phyloP scores from a whole-genome alignment of 2,113 vertebrate genomes.

The Scopus umbretta region DNA sequence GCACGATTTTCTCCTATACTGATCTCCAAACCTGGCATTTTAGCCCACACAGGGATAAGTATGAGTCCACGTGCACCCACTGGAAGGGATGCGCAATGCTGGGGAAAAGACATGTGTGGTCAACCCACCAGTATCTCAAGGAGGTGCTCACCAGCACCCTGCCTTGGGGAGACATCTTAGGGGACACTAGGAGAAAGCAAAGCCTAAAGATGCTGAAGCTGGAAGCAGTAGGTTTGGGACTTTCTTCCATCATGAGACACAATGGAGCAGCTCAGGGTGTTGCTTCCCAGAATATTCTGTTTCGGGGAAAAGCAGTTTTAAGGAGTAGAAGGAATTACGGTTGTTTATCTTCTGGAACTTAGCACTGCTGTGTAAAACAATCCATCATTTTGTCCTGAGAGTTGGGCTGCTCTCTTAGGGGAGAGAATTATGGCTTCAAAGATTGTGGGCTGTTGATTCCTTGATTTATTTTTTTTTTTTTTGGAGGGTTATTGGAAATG shows the following conservation, averaged over 20 bases:
- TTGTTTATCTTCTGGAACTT: slow-evolving; percentile 59
- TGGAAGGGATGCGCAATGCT: background rate
- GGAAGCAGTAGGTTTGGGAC: background rate
- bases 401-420: background rate
- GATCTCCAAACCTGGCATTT: background rate
- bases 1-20: background rate
- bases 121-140: background rate
- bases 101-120: background rate
- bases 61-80: fast-evolving
- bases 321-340: background rate
- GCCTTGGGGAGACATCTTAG: background rate
- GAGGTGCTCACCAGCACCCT: background rate
- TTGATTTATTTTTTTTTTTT: background rate
- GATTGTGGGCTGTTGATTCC: background rate
- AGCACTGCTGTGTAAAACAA: slow-evolving; percentile 67
- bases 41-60: background rate
- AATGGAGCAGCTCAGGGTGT: background rate
- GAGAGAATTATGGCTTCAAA: background rate
- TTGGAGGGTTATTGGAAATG: background rate
- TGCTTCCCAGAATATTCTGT: background rate
- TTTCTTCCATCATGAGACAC: background rate
- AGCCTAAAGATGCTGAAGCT: background rate
- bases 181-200: background rate
- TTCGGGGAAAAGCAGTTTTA: background rate
- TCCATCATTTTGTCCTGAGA: background rate